Conservation (phyloP, 2,113 vertebrate species). For the Perca schrenkii region DNA sequence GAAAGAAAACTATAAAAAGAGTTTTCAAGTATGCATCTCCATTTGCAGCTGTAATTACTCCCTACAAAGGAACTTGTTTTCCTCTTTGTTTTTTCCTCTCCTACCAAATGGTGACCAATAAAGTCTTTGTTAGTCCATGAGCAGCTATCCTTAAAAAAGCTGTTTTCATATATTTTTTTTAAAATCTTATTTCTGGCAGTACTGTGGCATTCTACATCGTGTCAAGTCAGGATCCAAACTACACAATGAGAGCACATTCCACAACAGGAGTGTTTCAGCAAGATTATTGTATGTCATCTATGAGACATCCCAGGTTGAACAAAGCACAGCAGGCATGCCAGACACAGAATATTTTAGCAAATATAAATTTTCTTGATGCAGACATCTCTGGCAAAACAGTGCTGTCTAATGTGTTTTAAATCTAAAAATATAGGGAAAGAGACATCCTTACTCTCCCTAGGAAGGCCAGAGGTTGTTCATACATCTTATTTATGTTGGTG, state of each 20-base stretch:
- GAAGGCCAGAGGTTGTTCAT: background rate
- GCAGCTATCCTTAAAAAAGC: slow-evolving; percentile 22
- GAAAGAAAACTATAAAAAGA: slow-evolving; percentile 1
- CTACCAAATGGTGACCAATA: slow-evolving; percentile 5
- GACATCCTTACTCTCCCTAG: background rate
- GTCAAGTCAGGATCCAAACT: slow-evolving; percentile 53
- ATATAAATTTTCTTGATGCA: slow-evolving; percentile 20
- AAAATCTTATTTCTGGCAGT: slow-evolving; percentile 47
- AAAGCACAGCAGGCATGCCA: slow-evolving; percentile 19
- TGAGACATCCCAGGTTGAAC: slow-evolving; percentile 53
- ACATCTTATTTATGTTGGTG: slow-evolving; percentile 1
- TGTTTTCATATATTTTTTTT: slow-evolving; percentile 25
- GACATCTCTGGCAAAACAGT: slow-evolving; percentile 38
- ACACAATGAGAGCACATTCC: slow-evolving; percentile 43
- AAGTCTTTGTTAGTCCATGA: background rate
- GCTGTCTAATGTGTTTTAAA: background rate
- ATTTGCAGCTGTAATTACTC: background rate
- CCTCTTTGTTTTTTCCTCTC: background rate
- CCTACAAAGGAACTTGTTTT: background rate
- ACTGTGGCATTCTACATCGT: slow-evolving; percentile 36
- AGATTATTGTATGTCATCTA: slow-evolving; percentile 41
- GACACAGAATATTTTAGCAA: slow-evolving; percentile 1
- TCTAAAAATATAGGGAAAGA: slow-evolving; percentile 12
- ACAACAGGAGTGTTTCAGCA: slow-evolving; percentile 31
- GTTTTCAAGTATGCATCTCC: background rate